Percentiles rank a stretch among this genome's conserved stretches.
phyloP scores from a whole-genome alignment of 92 coral and sea anemone species.

The Epizoanthus stellaris region DNA sequence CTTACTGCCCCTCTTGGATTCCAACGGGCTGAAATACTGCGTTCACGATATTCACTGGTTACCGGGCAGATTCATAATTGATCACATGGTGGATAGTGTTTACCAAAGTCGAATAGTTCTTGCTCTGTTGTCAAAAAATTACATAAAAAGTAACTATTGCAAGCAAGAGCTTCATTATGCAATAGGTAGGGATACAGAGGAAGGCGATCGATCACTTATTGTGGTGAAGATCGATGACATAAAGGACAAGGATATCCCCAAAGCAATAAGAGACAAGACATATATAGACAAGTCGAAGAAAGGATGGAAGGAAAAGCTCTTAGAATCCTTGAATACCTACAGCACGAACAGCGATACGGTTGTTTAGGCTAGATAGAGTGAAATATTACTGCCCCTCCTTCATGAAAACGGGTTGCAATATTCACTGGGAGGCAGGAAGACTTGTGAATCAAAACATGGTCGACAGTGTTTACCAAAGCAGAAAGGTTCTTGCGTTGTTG shows the following conservation, averaged over 20 bases:
- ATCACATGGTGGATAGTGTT: constrained; percentile 11
- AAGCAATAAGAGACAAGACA: background rate
- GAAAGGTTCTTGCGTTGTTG: too few relatives aligned
- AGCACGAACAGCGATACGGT: background rate
- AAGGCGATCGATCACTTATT: constrained; percentile 11
- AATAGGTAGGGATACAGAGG: background rate
- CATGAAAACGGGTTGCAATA: too few relatives aligned
- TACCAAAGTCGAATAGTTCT: constrained; percentile 22
- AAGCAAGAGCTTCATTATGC: constrained; percentile 12
- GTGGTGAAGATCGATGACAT: constrained; percentile 1
- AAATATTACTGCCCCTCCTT: too few relatives aligned
- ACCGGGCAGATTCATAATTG: background rate
- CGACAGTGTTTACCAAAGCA: too few relatives aligned
- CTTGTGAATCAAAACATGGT: too few relatives aligned
- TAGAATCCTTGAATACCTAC: background rate
- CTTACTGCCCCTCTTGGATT: too few relatives aligned
- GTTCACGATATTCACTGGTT: too few relatives aligned
- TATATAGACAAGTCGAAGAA: constrained; percentile 11
- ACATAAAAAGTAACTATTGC: constrained; percentile 14
- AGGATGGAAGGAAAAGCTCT: constrained; percentile 1
- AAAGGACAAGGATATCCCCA: background rate
- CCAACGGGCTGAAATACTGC: too few relatives aligned
- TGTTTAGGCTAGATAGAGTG: background rate
- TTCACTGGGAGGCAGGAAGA: too few relatives aligned
- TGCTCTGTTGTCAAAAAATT: constrained; percentile 5